Evolutionary conservation across 2,888 invertebrate species (phyloP).

Genomic region (Macrostomum cliftonense): DNA sequence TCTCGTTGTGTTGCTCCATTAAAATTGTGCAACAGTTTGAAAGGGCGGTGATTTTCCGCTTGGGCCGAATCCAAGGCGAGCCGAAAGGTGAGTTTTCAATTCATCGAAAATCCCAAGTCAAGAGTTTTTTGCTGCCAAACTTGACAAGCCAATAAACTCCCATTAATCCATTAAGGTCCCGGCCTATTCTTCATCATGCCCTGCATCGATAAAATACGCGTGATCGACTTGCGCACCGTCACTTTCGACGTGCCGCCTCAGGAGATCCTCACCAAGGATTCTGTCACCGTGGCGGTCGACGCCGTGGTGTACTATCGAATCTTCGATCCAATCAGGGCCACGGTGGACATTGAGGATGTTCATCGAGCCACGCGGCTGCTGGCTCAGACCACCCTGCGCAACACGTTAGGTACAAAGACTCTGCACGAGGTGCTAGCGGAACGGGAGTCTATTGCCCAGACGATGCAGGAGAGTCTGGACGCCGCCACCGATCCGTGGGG

Average conservation of each 20-base stretch:
- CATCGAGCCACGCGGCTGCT: not conserved
- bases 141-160: too few species aligned
- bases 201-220: too few species aligned
- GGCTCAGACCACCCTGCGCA: not conserved
- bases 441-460: not conserved
- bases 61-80: too few species aligned
- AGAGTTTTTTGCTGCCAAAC: too few species aligned
- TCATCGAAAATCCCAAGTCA: too few species aligned
- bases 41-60: too few species aligned
- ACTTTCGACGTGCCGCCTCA: constrained; percentile 26
- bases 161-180: too few species aligned
- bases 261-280: constrained; percentile 4
- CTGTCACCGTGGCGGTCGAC: not conserved
- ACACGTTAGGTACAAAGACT: not conserved
- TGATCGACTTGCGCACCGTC: too few species aligned
- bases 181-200: too few species aligned
- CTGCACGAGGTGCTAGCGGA: not conserved
- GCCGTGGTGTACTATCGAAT: not conserved
- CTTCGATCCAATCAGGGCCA: not conserved
- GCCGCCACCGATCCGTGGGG: too few species aligned
- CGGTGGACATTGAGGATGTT: not conserved
- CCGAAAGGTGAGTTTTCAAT: too few species aligned
- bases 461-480: not conserved
- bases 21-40: constrained; percentile 26
- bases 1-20: constrained; percentile 19